Evolutionary conservation across 2,113 vertebrate genomes (phyloP).

Genomic region (Cebus imitator): DNA sequence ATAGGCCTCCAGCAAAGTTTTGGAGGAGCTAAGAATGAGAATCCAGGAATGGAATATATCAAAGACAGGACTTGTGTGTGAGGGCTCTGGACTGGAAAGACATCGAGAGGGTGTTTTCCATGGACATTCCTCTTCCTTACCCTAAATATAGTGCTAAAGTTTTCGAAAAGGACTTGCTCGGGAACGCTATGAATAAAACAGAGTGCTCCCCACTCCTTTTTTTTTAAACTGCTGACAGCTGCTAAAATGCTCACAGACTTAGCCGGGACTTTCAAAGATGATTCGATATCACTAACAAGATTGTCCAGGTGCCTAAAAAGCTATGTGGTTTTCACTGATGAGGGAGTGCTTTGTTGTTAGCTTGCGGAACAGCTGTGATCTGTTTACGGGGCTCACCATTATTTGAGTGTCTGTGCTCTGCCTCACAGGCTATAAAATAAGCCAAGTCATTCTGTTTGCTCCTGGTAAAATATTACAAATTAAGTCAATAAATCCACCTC

Average conservation of each 20-base stretch:
- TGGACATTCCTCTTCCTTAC: too few species aligned
- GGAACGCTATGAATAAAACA: neutral
- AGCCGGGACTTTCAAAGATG: neutral
- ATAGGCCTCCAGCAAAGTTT: neutral
- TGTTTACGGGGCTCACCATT: neutral
- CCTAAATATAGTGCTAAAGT: neutral
- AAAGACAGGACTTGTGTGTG: neutral
- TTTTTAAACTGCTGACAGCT: neutral
- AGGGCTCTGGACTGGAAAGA: rapidly evolving
- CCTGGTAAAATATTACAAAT: neutral
- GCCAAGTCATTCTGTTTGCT: neutral
- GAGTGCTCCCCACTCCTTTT: neutral
- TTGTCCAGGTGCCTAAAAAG: neutral
- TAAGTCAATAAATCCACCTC: conserved; percentile 21
- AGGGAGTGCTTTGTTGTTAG: neutral
- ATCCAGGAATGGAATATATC: neutral
- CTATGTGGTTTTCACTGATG: neutral
- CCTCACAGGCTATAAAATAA: neutral
- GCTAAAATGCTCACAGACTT: neutral
- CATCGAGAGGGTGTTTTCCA: neutral
- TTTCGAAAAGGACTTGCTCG: neutral
- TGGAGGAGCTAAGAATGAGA: neutral
- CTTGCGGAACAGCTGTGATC: neutral
- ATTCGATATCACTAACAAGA: neutral
- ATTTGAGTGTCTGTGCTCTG: neutral